Percentiles rank a stretch among this genome's conserved stretches.
phyloP scores from a whole-genome alignment of 2,888 invertebrate species.

The Eupithecia dodoneata region DNA sequence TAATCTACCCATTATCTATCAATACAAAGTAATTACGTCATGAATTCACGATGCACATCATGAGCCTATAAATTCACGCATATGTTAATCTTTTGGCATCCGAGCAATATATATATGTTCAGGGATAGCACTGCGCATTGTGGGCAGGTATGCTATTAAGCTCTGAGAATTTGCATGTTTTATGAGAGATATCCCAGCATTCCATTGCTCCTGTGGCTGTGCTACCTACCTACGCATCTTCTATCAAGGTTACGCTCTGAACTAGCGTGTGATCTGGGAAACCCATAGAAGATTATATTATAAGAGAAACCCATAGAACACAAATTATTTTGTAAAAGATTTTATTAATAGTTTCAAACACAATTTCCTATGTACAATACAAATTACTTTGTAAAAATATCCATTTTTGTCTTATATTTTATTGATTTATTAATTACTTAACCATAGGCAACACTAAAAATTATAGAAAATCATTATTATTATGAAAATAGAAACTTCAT shows the following conservation, averaged over 20 bases:
- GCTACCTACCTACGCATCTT: background rate
- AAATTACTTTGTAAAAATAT: conserved; percentile 84
- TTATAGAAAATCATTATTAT: conserved; percentile 75
- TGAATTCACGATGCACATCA: too few species aligned
- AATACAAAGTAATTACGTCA: too few species aligned
- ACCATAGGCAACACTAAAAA: conserved; percentile 79
- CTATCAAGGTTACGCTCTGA: background rate
- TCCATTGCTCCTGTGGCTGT: too few species aligned
- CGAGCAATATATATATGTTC: too few species aligned
- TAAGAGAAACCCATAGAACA: background rate
- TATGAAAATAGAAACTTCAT: conserved; percentile 76
- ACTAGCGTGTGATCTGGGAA: background rate
- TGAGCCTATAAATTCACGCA: too few species aligned
- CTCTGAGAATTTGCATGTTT: too few species aligned
- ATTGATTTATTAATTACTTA: conserved; percentile 81
- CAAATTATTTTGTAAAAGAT: conserved; percentile 72
- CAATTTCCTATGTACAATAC: conserved; percentile 83
- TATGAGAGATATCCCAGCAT: too few species aligned
- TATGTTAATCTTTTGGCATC: too few species aligned
- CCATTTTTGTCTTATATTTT: conserved; percentile 81
- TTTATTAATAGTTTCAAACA: conserved; percentile 83
- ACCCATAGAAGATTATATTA: background rate
- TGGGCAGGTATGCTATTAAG: too few species aligned
- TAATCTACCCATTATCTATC: too few species aligned
- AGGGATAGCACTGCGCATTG: too few species aligned